phyloP scores from a whole-genome alignment of 2,113 vertebrate genomes.

The Oreotrochilus melanogaster region DNA sequence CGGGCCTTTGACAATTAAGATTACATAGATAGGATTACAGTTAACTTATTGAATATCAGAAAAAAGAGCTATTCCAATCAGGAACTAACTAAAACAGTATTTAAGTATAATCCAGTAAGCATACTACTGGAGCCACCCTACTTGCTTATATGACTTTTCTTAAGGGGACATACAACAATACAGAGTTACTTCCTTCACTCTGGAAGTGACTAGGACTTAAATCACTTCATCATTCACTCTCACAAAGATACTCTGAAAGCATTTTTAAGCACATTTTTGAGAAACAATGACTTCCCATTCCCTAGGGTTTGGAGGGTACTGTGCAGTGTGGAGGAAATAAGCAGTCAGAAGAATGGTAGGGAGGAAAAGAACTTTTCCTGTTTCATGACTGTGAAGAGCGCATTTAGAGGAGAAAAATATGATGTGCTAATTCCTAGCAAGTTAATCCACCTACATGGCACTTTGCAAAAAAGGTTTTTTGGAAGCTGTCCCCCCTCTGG shows the following conservation, averaged over 20 bases:
- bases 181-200: neutral
- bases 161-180: neutral
- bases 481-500: neutral
- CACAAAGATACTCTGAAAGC: neutral
- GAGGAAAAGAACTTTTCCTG: neutral
- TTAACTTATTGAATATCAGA: neutral
- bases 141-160: neutral
- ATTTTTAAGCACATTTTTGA: neutral
- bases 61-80: neutral
- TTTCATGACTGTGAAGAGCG: neutral
- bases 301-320: neutral
- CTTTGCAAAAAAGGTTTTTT: neutral
- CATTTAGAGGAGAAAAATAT: neutral
- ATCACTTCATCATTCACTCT: neutral
- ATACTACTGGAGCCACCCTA: neutral
- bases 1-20: neutral
- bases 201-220: neutral
- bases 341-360: neutral
- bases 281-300: fast-evolving
- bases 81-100: neutral
- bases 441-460: neutral
- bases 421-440: neutral
- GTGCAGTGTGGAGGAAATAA: neutral
- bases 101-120: fast-evolving
- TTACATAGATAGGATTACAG: neutral